Evolutionary conservation across 2,888 invertebrate species (phyloP).

Genomic region (Drosophila mimica): DNA sequence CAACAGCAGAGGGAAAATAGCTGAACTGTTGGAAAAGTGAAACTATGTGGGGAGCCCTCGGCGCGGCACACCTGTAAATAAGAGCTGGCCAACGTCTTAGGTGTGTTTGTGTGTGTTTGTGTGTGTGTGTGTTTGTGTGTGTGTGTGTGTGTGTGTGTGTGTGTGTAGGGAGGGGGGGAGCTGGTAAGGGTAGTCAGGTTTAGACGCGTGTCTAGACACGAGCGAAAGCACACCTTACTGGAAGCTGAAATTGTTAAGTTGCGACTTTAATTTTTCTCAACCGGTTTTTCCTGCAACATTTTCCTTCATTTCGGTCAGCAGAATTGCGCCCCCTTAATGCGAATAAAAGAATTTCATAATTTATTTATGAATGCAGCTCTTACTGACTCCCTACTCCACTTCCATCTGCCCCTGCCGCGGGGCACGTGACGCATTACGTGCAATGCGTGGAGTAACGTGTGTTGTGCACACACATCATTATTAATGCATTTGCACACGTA

Average conservation of each 20-base stretch:
- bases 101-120: neutral
- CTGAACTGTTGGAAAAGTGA: conserved; percentile 11
- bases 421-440: conserved; percentile 77
- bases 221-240: conserved; percentile 9
- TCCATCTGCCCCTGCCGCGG: neutral
- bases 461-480: conserved; percentile 75
- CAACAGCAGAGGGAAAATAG: conserved; percentile 2
- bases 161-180: neutral
- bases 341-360: conserved; percentile 50
- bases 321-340: conserved; percentile 48
- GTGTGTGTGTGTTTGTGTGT: neutral
- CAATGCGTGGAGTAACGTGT: conserved; percentile 64
- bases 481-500: conserved; percentile 76
- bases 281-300: conserved; percentile 4
- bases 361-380: conserved; percentile 54
- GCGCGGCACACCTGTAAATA: conserved; percentile 51
- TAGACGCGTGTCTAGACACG: conserved; percentile 48
- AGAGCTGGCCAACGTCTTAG: conserved; percentile 19
- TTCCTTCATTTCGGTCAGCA: conserved; percentile 28
- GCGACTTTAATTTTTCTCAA: conserved; percentile 24
- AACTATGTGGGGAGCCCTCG: conserved; percentile 38
- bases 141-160: too few relatives aligned
- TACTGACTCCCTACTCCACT: neutral
- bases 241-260: conserved; percentile 24
- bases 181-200: neutral